A percentile compares a stretch with the other conserved stretches of the same genome.
These are phyloP conservation scores for Trinorchestia longiramus DNA, from an alignment of 1,140 invertebrate species.

Conservation along the genomic window DNA sequence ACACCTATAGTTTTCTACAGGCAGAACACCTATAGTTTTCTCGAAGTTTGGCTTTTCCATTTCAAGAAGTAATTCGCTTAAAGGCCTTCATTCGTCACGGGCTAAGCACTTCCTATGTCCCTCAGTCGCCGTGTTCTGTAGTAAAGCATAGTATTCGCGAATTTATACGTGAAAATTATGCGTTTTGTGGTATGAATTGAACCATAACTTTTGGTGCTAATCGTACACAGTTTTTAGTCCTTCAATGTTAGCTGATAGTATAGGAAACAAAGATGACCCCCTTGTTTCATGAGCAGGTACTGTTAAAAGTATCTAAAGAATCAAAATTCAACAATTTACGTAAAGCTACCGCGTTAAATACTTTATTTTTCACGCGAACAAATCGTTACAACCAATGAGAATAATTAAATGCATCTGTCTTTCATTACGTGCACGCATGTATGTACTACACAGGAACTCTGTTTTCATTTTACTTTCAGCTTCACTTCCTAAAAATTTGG, in stretches of 20 bases:
- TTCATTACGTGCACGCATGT: neutral
- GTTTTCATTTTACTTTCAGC: neutral
- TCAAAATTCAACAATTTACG: neutral
- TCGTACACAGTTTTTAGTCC: neutral
- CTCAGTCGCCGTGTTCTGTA: neutral
- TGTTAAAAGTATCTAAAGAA: neutral
- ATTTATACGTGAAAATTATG: neutral
- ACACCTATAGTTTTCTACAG: neutral
- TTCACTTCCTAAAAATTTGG: neutral
- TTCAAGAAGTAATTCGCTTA: neutral
- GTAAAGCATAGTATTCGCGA: neutral
- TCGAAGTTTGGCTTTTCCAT: conserved; percentile 38
- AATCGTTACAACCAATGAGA: neutral
- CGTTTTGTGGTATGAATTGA: neutral
- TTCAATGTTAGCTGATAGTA: too few relatives aligned
- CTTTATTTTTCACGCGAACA: neutral
- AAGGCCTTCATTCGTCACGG: neutral
- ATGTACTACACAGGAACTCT: neutral
- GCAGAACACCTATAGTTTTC: too few relatives aligned
- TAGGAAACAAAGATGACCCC: too few relatives aligned
- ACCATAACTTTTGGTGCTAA: neutral
- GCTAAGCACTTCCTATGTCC: neutral
- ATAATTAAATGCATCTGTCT: neutral
- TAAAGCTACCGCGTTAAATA: neutral
- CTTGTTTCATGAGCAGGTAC: neutral